These are phyloP conservation scores for Tachycineta bicolor DNA, from an alignment of 2,113 vertebrate species.

Conservation along the genomic window DNA sequence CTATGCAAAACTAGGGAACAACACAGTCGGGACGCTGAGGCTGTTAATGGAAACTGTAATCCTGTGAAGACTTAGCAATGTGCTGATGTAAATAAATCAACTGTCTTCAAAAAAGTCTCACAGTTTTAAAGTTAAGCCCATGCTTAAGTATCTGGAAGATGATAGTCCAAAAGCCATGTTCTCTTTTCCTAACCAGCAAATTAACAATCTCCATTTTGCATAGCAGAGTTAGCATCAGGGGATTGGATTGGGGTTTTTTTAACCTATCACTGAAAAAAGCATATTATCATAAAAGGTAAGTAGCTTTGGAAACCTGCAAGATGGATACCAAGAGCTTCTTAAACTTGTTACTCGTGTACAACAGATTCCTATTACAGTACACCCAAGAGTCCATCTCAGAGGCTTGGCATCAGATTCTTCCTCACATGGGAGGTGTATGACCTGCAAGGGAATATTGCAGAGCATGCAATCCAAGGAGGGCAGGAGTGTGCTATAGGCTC, in stretches of 20 bases:
- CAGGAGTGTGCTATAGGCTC: background rate
- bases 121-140: conserved; percentile 14
- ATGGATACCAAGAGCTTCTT: background rate
- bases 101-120: background rate
- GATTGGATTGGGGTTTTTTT: accelerated
- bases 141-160: background rate
- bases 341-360: background rate
- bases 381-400: background rate
- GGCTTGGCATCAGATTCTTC: background rate
- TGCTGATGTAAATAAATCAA: background rate
- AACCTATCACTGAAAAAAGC: background rate
- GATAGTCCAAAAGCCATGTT: background rate
- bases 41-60: background rate
- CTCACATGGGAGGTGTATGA: accelerated
- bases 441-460: background rate
- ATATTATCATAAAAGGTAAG: background rate
- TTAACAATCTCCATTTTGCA: background rate
- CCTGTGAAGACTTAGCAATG: background rate
- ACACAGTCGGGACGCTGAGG: background rate
- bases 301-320: background rate
- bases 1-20: conserved; percentile 18
- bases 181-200: background rate
- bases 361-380: background rate
- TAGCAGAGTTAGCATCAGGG: background rate
- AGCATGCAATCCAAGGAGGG: background rate